phyloP scores from a whole-genome alignment of 2,113 vertebrate genomes.

The Tupaia chinensis region DNA sequence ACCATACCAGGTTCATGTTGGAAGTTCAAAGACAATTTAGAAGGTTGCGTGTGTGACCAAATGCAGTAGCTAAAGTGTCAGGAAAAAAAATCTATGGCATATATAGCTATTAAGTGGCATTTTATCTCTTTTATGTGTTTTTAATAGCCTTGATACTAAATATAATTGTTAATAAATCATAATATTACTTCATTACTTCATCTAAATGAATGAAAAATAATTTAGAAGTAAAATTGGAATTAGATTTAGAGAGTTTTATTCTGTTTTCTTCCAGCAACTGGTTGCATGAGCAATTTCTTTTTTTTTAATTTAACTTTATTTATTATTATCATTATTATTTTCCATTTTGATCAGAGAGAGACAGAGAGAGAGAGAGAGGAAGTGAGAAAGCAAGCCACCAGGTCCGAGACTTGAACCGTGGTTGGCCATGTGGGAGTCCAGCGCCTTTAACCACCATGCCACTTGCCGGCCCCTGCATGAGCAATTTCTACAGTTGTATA shows the following conservation, averaged over 20 bases:
- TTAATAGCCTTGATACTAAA: not conserved
- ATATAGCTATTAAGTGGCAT: not conserved
- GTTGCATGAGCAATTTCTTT: not conserved
- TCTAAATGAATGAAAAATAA: conserved; percentile 23
- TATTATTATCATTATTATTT: too few relatives aligned
- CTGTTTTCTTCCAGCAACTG: not conserved
- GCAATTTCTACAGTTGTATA: not conserved
- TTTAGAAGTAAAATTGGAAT: conserved; percentile 30
- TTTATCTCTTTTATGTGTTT: not conserved
- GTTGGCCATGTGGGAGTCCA: too few relatives aligned
- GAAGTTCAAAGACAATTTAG: not conserved
- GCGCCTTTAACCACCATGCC: too few relatives aligned
- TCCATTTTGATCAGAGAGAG: too few relatives aligned
- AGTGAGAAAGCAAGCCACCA: too few relatives aligned
- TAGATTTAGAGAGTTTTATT: conserved; percentile 11
- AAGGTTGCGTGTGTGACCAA: not conserved
- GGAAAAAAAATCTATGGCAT: not conserved
- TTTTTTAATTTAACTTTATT: too few relatives aligned
- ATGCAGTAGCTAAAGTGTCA: not conserved
- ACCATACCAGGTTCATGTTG: not conserved
- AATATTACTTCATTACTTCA: not conserved
- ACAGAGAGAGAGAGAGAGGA: too few relatives aligned
- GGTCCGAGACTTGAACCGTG: too few relatives aligned
- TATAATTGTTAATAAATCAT: not conserved
- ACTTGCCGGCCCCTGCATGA: not conserved